phyloP scores from a whole-genome alignment of 2,113 vertebrate genomes.

The Glaucomys volans region DNA sequence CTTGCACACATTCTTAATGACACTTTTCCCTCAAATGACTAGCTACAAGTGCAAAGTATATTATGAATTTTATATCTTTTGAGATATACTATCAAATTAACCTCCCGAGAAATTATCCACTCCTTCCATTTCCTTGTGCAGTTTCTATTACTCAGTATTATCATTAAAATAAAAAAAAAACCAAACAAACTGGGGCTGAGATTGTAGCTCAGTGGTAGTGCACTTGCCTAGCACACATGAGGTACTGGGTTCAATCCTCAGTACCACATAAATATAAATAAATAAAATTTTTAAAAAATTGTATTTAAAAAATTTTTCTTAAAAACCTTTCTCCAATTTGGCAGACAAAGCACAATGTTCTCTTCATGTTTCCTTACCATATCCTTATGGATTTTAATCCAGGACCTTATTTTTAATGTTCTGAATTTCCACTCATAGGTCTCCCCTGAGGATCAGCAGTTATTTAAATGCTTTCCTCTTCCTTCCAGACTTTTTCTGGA shows the following conservation, averaged over 20 bases:
- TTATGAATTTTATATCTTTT: conserved; percentile 42
- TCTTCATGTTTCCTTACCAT: conserved; percentile 25
- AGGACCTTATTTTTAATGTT: neutral
- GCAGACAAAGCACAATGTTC: neutral
- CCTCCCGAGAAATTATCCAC: conserved; percentile 7
- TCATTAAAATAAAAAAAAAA: neutral
- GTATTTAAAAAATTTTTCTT: neutral
- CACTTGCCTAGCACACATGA: too few species aligned
- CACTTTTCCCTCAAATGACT: too few species aligned
- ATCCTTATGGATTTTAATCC: neutral
- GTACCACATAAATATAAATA: too few species aligned
- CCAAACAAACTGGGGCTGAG: too few species aligned
- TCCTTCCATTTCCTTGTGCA: conserved; percentile 50
- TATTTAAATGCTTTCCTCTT: neutral
- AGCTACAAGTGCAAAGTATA: conserved; percentile 6
- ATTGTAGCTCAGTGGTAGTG: too few species aligned
- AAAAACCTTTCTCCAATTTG: neutral
- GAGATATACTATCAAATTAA: conserved; percentile 45
- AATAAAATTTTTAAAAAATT: too few species aligned
- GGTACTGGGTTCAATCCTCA: too few species aligned
- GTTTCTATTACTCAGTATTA: neutral
- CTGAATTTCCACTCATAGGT: neutral
- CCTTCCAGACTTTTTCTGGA: neutral
- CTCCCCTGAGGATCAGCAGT: neutral
- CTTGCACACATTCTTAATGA: neutral